Percentiles rank a stretch among this genome's conserved stretches.
phyloP scores from a whole-genome alignment of 2,888 invertebrate genomes.

The Malacosoma neustria region DNA sequence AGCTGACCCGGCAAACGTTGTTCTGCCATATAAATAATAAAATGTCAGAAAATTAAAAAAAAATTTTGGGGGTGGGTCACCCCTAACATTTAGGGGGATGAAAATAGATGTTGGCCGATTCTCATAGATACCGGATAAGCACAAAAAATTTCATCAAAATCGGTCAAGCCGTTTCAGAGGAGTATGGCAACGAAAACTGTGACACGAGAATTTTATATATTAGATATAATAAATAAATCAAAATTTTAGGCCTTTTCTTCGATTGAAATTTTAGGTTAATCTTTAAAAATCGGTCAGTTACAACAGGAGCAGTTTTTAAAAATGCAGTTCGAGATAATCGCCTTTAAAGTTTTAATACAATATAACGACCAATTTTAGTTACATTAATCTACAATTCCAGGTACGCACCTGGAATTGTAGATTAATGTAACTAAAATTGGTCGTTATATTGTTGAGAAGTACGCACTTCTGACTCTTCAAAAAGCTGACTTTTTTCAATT shows the following conservation, averaged over 20 bases:
- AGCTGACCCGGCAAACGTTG: neutral
- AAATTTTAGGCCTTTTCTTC: neutral
- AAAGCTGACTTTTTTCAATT: slow-evolving; percentile 1
- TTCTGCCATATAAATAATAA: too few relatives aligned
- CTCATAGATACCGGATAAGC: too few relatives aligned
- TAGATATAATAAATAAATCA: neutral
- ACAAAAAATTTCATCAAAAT: too few relatives aligned
- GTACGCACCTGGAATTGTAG: neutral
- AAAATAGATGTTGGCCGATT: too few relatives aligned
- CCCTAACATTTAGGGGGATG: too few relatives aligned
- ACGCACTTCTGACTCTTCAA: neutral
- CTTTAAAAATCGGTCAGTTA: neutral
- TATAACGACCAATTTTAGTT: neutral
- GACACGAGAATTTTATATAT: too few relatives aligned
- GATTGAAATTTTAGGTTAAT: neutral
- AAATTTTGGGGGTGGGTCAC: too few relatives aligned
- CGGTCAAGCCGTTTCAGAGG: too few relatives aligned
- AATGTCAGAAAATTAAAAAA: too few relatives aligned
- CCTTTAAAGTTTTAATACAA: neutral
- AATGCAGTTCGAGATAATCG: neutral
- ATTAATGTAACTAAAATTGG: too few relatives aligned
- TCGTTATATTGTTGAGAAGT: too few relatives aligned
- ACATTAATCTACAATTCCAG: slow-evolving; percentile 1
- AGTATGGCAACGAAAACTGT: too few relatives aligned
- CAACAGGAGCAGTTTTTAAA: neutral